phyloP scores from a whole-genome alignment of 1,140 invertebrate species.

The Teleogryllus occipitalis region DNA sequence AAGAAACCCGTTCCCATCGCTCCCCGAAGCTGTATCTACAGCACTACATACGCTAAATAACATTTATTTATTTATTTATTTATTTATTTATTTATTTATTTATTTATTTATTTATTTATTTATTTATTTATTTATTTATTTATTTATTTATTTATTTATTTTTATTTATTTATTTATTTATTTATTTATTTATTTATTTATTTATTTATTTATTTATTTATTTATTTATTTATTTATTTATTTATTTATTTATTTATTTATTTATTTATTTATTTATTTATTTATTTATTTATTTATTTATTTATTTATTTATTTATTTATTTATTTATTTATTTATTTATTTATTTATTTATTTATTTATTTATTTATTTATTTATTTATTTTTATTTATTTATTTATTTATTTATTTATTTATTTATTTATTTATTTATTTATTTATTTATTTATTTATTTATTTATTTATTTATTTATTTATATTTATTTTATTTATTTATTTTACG shows the following conservation, averaged over 20 bases:
- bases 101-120: slow-evolving; percentile 6
- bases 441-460: not conserved
- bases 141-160: not conserved
- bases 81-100: slow-evolving; percentile 4
- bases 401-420: not conserved
- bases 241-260: not conserved
- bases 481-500: too few species aligned
- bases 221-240: not conserved
- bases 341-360: not conserved
- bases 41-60: too few species aligned
- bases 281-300: slow-evolving; percentile 12
- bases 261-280: not conserved
- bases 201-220: not conserved
- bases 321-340: slow-evolving; percentile 12
- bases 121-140: not conserved
- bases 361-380: not conserved
- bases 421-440: not conserved
- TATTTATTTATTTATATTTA: not conserved
- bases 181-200: slow-evolving; percentile 33
- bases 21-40: too few species aligned
- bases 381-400: slow-evolving; percentile 8
- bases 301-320: slow-evolving; percentile 12
- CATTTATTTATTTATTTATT: too few species aligned
- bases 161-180: slow-evolving; percentile 8
- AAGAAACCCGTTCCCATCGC: too few species aligned